Evolutionary conservation across 2,888 invertebrate species (phyloP), one percentile per base, ranked within the genome.

Genomic region (Lottia gigantea): DNA sequence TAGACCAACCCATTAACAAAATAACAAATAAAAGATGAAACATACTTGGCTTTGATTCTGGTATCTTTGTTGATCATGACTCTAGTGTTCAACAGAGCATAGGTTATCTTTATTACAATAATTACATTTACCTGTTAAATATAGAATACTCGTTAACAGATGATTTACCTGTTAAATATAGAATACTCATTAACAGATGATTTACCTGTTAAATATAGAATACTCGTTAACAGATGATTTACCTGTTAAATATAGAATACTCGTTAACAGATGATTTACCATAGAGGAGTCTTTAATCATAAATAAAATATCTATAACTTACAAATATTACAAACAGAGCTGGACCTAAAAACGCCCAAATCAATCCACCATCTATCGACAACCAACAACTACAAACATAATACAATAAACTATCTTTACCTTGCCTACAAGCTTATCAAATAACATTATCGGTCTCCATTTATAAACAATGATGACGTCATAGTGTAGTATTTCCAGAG

Each of bases 291-390:
- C n/a, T n/a, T n/a, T n/a, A 31, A 2, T 31, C 31, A 31, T 31
- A 6, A 40, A 40, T 40, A 40, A 40, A 40, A 40, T 8, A 40
- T 6, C 6, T 3, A 1, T 47, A 23, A 75, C 72, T 76, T 62
- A 80, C 80, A 62, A 74, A 19, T 3, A 77, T 62, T 11, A 78
- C 64, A 2, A 71, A 46, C 14, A 77, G 67, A 1, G 73, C 80
- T 4, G 80, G 80, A 2, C 75, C 78, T 12, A 80, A 72, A 67
- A 80, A 80, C 1, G 78, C 77, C 78, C 78, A 80, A 1, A 78
- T 66, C 1, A 78, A 62, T 14, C 76, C 76, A 45, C 71, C 61
- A 46, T 65, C 46, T 16, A 75, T 46, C 0, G 80, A 78, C 62
- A 80, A 67, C 80, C 80, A 80, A 65, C 78, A 79, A n/a, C 78